Percentiles rank a stretch among this genome's conserved stretches.
phyloP scores from a whole-genome alignment of 2,888 invertebrate genomes.

The Erynnis tages region DNA sequence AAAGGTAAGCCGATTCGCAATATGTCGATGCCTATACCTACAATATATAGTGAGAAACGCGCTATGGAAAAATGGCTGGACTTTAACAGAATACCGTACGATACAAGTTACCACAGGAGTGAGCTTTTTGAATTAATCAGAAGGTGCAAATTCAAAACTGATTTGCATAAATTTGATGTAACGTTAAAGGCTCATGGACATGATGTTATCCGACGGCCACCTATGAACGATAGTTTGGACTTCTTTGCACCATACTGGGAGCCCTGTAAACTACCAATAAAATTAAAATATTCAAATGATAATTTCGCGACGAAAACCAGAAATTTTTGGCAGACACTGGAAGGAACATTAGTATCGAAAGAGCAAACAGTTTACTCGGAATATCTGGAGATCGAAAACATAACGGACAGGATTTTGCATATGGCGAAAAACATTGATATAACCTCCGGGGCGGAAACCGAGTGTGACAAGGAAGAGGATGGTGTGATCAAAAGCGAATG shows the following conservation, averaged over 20 bases:
- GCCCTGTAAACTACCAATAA: too few species aligned
- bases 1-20: not conserved
- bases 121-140: constrained; percentile 35
- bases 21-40: constrained; percentile 25
- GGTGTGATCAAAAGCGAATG: not conserved
- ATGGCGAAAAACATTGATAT: not conserved
- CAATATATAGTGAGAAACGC: constrained; percentile 26
- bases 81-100: constrained; percentile 28
- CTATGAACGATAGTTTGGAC: constrained; percentile 18
- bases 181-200: constrained; percentile 27
- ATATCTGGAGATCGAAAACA: not conserved
- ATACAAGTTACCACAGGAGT: constrained; percentile 26
- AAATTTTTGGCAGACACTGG: not conserved
- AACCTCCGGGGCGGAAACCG: not conserved
- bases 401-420: constrained; percentile 6
- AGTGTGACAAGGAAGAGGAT: constrained; percentile 6
- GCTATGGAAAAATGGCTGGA: constrained; percentile 34
- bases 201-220: constrained; percentile 28
- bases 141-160: constrained; percentile 20
- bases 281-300: too few species aligned
- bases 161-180: constrained; percentile 22
- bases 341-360: not conserved
- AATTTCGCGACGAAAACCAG: too few species aligned
- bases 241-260: constrained; percentile 10
- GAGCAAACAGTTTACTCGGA: not conserved